phyloP scores from a whole-genome alignment of 2,113 vertebrate species.

The Noturus placidus region DNA sequence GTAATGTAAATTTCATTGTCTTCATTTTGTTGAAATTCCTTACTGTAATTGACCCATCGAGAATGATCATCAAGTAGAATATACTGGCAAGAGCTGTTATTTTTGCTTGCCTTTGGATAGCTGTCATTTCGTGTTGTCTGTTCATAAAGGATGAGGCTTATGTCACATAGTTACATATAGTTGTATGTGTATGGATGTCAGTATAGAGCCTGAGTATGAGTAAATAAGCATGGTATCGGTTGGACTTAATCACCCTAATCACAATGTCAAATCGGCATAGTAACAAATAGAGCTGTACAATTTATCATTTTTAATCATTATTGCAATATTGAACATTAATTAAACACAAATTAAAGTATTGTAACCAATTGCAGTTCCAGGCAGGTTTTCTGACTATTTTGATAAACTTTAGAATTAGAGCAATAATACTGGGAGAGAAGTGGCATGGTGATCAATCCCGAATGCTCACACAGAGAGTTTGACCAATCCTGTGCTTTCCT shows the following conservation, averaged over 20 bases:
- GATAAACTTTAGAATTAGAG: not conserved
- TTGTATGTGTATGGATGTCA: not conserved
- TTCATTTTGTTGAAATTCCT: not conserved
- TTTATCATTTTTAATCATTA: not conserved
- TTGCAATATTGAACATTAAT: not conserved
- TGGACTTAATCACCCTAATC: not conserved
- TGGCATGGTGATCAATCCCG: not conserved
- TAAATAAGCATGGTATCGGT: not conserved
- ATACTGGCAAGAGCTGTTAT: not conserved
- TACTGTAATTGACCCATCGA: not conserved
- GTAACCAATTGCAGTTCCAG: not conserved
- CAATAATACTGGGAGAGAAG: not conserved
- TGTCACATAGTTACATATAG: not conserved
- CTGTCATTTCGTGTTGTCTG: not conserved
- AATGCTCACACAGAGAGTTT: not conserved
- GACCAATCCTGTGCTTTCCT: not conserved
- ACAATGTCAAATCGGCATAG: not conserved
- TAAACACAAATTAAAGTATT: not conserved
- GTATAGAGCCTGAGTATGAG: not conserved
- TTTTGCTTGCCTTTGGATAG: not conserved
- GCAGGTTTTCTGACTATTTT: not conserved
- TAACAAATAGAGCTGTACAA: not conserved
- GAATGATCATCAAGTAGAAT: not conserved
- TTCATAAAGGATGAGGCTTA: not conserved
- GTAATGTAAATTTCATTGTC: not conserved